Conservation (phyloP, 1,140 invertebrate genomes). For the Centruroides sculpturatus region DNA sequence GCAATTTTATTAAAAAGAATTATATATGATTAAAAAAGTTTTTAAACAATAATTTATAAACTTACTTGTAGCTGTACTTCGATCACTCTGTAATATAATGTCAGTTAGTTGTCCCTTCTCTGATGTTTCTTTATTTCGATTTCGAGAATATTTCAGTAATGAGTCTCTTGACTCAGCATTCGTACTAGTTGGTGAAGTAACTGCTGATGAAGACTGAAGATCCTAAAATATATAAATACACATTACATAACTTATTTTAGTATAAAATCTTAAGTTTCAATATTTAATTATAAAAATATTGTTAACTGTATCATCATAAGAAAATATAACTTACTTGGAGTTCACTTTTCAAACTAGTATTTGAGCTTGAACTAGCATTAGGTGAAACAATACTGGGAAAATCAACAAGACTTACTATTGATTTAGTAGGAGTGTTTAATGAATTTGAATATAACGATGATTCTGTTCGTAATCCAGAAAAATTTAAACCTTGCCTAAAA, state of each 20-base stretch:
- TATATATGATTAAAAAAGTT: too few relatives aligned
- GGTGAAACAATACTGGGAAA: conserved; percentile 25
- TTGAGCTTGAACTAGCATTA: conserved; percentile 30
- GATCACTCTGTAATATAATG: conserved; percentile 28
- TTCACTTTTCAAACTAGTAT: conserved; percentile 38
- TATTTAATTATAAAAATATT: too few relatives aligned
- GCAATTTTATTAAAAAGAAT: too few relatives aligned
- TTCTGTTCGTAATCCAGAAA: too few relatives aligned
- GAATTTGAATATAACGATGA: too few relatives aligned
- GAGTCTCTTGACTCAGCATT: background rate
- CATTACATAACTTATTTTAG: too few relatives aligned
- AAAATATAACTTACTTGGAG: conserved; percentile 23
- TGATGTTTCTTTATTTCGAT: conserved; percentile 22
- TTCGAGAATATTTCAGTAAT: conserved; percentile 3
- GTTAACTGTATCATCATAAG: too few relatives aligned
- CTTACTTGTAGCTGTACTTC: conserved; percentile 32
- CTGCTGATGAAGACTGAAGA: too few relatives aligned
- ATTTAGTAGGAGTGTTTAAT: conserved; percentile 10
- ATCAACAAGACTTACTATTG: conserved; percentile 23
- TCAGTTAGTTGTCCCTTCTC: conserved; percentile 44
- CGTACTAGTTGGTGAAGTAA: too few relatives aligned
- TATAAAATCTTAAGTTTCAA: too few relatives aligned
- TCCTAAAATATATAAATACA: too few relatives aligned
- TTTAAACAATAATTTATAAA: background rate
- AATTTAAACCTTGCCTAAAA: too few relatives aligned